phyloP scores from a whole-genome alignment of 1,140 invertebrate species.

The Epicauta chinensis region DNA sequence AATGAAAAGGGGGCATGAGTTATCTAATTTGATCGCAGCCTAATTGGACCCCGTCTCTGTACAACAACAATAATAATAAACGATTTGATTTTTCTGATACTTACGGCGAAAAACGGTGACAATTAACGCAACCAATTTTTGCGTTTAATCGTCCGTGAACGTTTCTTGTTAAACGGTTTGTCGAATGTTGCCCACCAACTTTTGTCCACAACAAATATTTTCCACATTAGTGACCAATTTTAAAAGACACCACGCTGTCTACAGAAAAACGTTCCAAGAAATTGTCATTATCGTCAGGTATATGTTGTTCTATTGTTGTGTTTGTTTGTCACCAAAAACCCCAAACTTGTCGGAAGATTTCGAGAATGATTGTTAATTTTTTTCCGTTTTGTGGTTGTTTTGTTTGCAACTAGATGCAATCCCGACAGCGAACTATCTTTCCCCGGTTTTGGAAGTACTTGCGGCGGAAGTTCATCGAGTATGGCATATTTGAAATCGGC shows the following conservation, averaged over 20 bases:
- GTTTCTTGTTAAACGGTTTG: neutral
- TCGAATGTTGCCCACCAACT: neutral
- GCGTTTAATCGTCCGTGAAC: too few species aligned
- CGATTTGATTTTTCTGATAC: too few species aligned
- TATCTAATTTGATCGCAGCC: neutral
- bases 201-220: conserved; percentile 13
- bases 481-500: conserved; percentile 53
- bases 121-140: too few species aligned
- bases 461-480: conserved; percentile 45
- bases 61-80: too few species aligned
- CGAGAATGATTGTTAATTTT: neutral
- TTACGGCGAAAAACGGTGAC: too few species aligned
- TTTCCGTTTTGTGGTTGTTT: conserved; percentile 8
- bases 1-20: conserved; percentile 19
- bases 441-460: conserved; percentile 48
- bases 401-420: conserved; percentile 46
- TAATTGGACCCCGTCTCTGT: too few species aligned
- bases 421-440: conserved; percentile 50
- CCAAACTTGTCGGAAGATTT: neutral
- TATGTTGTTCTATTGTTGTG: neutral
- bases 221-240: conserved; percentile 21
- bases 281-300: neutral
- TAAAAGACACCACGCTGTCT: conserved; percentile 23
- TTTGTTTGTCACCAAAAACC: neutral
- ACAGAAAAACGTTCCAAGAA: neutral